These are phyloP conservation scores for Ceratina calcarata DNA, from an alignment of 1,140 invertebrate species.

Conservation along the genomic window DNA sequence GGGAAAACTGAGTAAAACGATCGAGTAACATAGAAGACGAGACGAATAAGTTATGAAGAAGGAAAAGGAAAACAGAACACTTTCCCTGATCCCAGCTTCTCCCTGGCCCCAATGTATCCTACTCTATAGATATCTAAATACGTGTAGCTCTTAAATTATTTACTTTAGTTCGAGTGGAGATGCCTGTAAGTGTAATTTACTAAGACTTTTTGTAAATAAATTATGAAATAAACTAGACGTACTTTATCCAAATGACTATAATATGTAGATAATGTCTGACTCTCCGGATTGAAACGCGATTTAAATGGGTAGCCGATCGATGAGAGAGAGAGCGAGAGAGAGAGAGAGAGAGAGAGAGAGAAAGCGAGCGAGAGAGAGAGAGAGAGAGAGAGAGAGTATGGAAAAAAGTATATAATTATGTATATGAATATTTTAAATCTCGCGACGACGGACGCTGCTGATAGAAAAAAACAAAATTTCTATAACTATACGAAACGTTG, in stretches of 20 bases:
- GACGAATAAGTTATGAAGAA: constrained; percentile 53
- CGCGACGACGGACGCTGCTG: constrained; percentile 8
- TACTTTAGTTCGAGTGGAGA: constrained; percentile 81
- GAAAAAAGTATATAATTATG: constrained; percentile 29
- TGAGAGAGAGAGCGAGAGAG: background rate
- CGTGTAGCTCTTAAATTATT: constrained; percentile 81
- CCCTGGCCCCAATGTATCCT: constrained; percentile 79
- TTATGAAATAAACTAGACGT: constrained; percentile 81
- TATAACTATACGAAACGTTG: constrained; percentile 34
- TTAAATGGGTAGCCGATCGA: constrained; percentile 30
- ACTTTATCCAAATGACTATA: constrained; percentile 77
- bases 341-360: constrained; percentile 8
- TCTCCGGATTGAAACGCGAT: constrained; percentile 25
- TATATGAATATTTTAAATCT: constrained; percentile 33
- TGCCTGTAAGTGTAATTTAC: constrained; percentile 81
- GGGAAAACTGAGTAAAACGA: background rate
- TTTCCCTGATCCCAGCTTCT: constrained; percentile 77
- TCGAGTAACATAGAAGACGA: constrained; percentile 8
- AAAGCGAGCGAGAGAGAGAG: constrained; percentile 16
- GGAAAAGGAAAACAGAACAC: constrained; percentile 61
- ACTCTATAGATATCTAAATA: constrained; percentile 80
- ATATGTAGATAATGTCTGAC: constrained; percentile 37
- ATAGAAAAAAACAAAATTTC: constrained; percentile 20
- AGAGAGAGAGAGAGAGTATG: constrained; percentile 16
- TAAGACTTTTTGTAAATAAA: constrained; percentile 81